phyloP scores from a whole-genome alignment of 1,140 invertebrate genomes.

The Drosophila aff. region DNA sequence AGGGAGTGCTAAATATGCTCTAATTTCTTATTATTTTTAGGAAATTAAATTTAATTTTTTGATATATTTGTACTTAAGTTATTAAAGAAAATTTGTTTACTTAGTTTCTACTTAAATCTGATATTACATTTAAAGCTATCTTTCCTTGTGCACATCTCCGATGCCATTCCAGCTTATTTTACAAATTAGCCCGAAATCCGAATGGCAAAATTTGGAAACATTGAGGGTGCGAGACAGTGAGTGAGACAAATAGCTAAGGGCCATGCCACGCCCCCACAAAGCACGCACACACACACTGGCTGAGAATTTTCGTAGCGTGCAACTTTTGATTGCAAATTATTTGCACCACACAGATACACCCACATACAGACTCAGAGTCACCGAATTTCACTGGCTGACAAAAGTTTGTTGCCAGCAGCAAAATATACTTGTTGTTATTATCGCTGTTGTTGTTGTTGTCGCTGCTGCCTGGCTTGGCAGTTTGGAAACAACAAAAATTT shows the following conservation, averaged over 20 bases:
- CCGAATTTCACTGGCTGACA: conserved; percentile 39
- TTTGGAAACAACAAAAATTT: conserved; percentile 63
- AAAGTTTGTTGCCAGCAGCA: conserved; percentile 69
- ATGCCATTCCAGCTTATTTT: conserved; percentile 59
- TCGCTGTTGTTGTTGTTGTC: conserved; percentile 45
- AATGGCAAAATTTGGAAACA: conserved; percentile 3
- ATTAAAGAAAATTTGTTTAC: no score
- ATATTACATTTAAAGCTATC: neutral
- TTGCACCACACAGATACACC: conserved; percentile 45
- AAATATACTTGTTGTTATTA: conserved; percentile 45
- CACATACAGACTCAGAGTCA: conserved; percentile 30
- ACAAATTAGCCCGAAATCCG: conserved; percentile 64
- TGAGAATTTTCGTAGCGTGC: conserved; percentile 54
- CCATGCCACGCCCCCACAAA: conserved; percentile 37
- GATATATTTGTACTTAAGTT: neutral
- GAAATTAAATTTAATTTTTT: neutral
- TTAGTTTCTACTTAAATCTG: neutral
- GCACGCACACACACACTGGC: conserved; percentile 9
- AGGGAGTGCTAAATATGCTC: neutral
- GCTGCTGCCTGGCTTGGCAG: conserved; percentile 24
- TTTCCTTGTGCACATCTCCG: neutral
- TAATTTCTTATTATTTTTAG: no score
- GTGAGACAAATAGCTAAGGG: conserved; percentile 52
- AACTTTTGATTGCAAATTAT: conserved; percentile 83
- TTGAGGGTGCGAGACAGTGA: neutral